A percentile compares a stretch with the other conserved stretches of the same genome.
These are phyloP conservation scores for Patella ulyssiponensis DNA, from an alignment of 2,888 invertebrate species.

Conservation along the genomic window DNA sequence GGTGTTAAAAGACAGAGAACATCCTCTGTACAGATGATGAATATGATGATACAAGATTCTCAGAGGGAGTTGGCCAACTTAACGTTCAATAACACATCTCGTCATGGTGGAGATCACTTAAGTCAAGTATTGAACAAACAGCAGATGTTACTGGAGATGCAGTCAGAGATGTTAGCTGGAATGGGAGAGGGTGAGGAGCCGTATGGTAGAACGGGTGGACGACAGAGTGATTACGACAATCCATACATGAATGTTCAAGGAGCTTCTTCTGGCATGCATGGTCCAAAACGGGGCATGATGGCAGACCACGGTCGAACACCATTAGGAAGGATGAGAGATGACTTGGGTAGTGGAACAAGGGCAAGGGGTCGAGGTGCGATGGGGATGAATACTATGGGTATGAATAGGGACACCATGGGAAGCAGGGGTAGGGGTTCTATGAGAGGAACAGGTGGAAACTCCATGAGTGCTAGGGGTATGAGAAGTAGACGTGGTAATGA, in stretches of 20 bases:
- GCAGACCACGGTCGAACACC: neutral
- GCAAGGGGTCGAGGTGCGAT: neutral
- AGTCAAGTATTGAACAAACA: slow-evolving; percentile 6
- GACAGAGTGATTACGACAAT: no score
- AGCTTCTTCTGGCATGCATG: no score
- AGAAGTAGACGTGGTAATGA: neutral
- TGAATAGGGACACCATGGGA: no score
- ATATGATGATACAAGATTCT: neutral
- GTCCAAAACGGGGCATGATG: no score
- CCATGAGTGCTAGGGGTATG: no score
- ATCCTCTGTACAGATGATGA: neutral
- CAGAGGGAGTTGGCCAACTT: neutral
- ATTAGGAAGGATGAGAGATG: neutral
- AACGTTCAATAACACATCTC: neutral
- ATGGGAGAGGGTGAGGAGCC: neutral
- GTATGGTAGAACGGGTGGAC: no score
- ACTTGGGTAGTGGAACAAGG: neutral
- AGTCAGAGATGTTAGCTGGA: slow-evolving; percentile 4
- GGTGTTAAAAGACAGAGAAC: slow-evolving; percentile 6
- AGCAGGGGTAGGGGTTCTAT: neutral
- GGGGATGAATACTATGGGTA: neutral
- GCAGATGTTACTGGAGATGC: slow-evolving; percentile 6
- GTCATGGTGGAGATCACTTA: neutral
- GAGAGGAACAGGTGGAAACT: neutral
- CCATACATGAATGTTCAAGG: no score